These are phyloP conservation scores for Aplodontia rufa DNA, from an alignment of 2,113 vertebrate species.

Conservation along the genomic window DNA sequence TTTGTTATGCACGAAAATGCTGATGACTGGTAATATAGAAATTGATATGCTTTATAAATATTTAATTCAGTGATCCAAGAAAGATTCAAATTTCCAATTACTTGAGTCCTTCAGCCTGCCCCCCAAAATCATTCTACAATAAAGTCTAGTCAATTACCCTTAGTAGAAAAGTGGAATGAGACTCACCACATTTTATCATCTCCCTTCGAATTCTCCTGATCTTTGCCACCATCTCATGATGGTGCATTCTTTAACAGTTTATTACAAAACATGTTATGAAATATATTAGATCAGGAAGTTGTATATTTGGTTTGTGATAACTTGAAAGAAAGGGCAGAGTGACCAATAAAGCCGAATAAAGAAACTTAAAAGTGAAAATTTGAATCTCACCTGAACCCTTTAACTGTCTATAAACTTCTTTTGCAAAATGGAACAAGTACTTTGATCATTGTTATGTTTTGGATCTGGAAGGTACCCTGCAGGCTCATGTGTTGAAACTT, in stretches of 20 bases:
- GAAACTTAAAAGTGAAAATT: background rate
- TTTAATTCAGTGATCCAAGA: constrained; percentile 45
- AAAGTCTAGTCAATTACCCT: background rate
- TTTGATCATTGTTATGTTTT: background rate
- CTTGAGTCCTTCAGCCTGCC: background rate
- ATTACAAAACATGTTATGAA: constrained; percentile 49
- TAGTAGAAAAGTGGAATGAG: background rate
- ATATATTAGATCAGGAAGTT: background rate
- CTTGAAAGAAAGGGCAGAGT: background rate
- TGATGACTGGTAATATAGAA: constrained; percentile 57
- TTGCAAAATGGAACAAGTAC: background rate
- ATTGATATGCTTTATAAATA: constrained; percentile 57
- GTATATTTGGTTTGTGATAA: background rate
- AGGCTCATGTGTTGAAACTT: background rate
- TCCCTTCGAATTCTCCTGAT: constrained; percentile 44
- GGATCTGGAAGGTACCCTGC: background rate
- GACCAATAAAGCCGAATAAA: background rate
- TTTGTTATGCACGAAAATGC: constrained; percentile 57
- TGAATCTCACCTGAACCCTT: background rate
- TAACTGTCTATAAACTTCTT: background rate
- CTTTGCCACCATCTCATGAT: background rate
- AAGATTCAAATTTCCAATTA: background rate
- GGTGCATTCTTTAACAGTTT: background rate
- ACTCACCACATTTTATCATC: constrained; percentile 55
- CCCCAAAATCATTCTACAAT: background rate